Percentiles rank a stretch among this genome's conserved stretches.
Conservation (phyloP, 2,888 invertebrate species). For the Meta bourneti region DNA sequence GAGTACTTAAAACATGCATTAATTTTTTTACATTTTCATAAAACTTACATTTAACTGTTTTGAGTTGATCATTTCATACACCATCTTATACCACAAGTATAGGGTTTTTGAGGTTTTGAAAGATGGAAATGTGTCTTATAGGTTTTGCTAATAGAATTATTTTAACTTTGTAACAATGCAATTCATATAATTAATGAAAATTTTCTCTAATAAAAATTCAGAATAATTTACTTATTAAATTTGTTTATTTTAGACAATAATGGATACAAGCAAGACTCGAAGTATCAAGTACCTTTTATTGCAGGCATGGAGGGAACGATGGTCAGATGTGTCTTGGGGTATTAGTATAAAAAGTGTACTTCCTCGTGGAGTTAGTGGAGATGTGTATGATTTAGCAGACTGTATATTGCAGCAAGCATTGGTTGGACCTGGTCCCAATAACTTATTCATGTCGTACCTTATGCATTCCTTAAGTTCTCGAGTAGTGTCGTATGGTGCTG, state of each 20-base stretch:
- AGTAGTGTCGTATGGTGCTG: conserved; percentile 94
- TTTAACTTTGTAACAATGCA: too few relatives aligned
- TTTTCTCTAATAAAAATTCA: too few relatives aligned
- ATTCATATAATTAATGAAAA: too few relatives aligned
- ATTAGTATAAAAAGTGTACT: conserved; percentile 94
- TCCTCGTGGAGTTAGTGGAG: conserved; percentile 79
- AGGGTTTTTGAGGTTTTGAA: too few relatives aligned
- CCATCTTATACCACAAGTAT: too few relatives aligned
- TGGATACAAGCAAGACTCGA: conserved; percentile 79
- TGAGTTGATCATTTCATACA: too few relatives aligned
- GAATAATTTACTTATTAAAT: not conserved
- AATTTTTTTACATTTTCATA: too few relatives aligned
- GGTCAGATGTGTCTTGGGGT: conserved; percentile 97
- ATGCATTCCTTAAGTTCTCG: conserved; percentile 95
- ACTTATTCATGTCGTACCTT: conserved; percentile 93
- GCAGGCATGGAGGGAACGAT: conserved; percentile 95
- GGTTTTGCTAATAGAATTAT: too few relatives aligned
- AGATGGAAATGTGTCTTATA: too few relatives aligned
- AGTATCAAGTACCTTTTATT: conserved; percentile 85
- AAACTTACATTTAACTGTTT: too few relatives aligned
- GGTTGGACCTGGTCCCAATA: conserved; percentile 95
- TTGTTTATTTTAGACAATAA: conserved; percentile 41
- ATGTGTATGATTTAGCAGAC: conserved; percentile 86
- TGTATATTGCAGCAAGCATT: conserved; percentile 96
- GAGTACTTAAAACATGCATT: too few relatives aligned